Evolutionary conservation across 1,140 invertebrate species (phyloP).

Genomic region (Scaptomyza graminum): DNA sequence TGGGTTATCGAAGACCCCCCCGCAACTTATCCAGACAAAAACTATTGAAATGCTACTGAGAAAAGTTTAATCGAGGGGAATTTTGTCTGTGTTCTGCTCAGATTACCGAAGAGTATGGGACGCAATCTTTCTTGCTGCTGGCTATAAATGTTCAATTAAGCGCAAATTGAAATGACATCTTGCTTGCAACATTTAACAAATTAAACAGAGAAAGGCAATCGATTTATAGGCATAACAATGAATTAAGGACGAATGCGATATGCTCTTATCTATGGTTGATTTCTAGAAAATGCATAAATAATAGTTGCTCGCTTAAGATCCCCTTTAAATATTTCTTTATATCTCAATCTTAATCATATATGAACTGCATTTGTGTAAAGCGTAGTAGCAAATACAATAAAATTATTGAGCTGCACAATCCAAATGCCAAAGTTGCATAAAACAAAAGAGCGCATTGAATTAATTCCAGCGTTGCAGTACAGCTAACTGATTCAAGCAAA

Average conservation of each 20-base stretch:
- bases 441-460: neutral
- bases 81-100: neutral
- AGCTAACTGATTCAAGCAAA: constrained; percentile 52
- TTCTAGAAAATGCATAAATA: too few species aligned
- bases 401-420: neutral
- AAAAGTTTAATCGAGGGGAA: neutral
- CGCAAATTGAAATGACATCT: constrained; percentile 47
- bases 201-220: constrained; percentile 25
- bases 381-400: constrained; percentile 3
- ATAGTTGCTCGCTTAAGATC: too few species aligned
- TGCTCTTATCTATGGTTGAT: neutral
- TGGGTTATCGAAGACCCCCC: constrained; percentile 41
- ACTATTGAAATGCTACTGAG: constrained; percentile 53
- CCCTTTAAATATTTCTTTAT: too few species aligned
- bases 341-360: too few species aligned
- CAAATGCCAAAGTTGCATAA: neutral
- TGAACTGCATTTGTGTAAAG: too few species aligned
- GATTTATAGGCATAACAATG: too few species aligned
- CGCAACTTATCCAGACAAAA: constrained; percentile 35
- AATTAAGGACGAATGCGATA: constrained; percentile 1
- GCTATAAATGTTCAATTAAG: constrained; percentile 63
- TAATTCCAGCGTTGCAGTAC: constrained; percentile 27
- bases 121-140: constrained; percentile 19
- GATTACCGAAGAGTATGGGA: neutral
- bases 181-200: constrained; percentile 63